Percentiles rank a stretch among this genome's conserved stretches.
Evolutionary conservation across 2,113 vertebrate genomes (phyloP).

Genomic region (Malurus alboscapulatus): DNA sequence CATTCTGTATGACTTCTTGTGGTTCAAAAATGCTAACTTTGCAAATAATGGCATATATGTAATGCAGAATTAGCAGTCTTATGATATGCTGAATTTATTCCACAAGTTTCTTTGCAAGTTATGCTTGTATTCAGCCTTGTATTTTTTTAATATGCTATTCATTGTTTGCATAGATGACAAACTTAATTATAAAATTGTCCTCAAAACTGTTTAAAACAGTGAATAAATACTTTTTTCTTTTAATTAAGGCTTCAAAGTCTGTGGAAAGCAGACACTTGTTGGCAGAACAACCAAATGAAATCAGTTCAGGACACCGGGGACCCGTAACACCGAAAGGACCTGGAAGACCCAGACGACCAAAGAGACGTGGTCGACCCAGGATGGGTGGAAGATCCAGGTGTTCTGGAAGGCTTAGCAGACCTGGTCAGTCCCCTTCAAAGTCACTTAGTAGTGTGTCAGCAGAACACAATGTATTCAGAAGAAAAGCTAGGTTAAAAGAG

Average conservation of each 20-base stretch:
- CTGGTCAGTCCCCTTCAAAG: constrained; percentile 66
- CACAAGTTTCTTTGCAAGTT: neutral
- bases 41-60: neutral
- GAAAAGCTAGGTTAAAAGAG: constrained; percentile 82
- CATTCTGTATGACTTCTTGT: neutral
- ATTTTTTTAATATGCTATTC: neutral
- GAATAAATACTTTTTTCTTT: neutral
- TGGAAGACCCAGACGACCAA: constrained; percentile 64
- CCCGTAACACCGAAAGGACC: constrained; percentile 67
- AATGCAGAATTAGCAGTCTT: neutral
- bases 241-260: constrained; percentile 25
- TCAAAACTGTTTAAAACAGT: neutral
- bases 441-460: constrained; percentile 46
- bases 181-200: neutral
- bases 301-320: neutral
- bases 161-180: neutral
- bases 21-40: neutral
- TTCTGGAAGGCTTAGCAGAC: constrained; percentile 66
- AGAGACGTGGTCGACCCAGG: constrained; percentile 53
- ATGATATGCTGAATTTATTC: neutral
- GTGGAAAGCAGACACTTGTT: neutral
- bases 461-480: constrained; percentile 72
- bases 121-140: neutral
- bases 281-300: constrained; percentile 34
- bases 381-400: constrained; percentile 44